Evolutionary conservation across 2,113 vertebrate genomes (phyloP), one percentile per base, ranked within the genome.

Genomic region (Cheirogaleus medius): DNA sequence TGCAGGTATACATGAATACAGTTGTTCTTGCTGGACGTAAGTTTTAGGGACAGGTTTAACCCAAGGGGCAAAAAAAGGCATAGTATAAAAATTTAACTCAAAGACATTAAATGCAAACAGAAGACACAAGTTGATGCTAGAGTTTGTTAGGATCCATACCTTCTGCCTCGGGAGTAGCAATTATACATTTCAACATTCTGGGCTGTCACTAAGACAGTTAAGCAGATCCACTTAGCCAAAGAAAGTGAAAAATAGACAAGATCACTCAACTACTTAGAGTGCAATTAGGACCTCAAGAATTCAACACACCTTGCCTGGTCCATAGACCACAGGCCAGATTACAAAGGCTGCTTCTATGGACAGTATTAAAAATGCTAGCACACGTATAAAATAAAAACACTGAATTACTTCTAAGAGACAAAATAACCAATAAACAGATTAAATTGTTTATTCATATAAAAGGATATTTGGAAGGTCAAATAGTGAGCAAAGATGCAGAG

Each of bases 401-500:
- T 34, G 21, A 83, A 56, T 23, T 92, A 56, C 54, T 82, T 86
- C 83, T 89, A 78, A 91, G 42, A 91, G 82, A 87, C 34, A 86
- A 97, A 89, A 86, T 66, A 78, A 94, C 14, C 73, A 91, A 78
- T 27, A 56, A 73, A 52, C 17, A 92, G 73, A 91, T 1, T 60
- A 6, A 69, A 85, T 0, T 64, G 34, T 83, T 94, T 44, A 85
- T 20, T 64, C 76, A 73, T 58, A 8, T 10, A 92, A 66, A 0
- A 87, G 32, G 77, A 21, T 87, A 20, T 81, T 15, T 77, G 34
- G 68, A 94, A 97, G 68, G 83, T 60, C 56, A 96, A 78, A 88
- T 23, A 77, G 52, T 58, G 9, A 92, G 63, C n/a, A 93, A 87
- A 32, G 69, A 90, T 2, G 32, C 77, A 91, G 0, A 96, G 49